phyloP scores from a whole-genome alignment of 2,888 invertebrate genomes.

The Osedax frankpressi region DNA sequence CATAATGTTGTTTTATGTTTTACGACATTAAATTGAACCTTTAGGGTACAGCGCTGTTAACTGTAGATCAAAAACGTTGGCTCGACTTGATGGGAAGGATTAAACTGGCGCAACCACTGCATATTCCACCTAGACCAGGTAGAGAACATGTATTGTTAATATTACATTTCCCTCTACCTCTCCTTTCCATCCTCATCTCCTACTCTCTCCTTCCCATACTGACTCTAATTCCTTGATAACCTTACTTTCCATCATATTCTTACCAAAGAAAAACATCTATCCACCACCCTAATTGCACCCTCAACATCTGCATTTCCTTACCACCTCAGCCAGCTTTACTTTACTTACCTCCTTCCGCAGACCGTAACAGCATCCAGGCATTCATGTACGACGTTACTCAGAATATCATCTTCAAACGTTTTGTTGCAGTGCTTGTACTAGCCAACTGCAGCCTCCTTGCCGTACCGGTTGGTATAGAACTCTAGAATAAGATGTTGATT shows the following conservation, averaged over 20 bases:
- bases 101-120: slow-evolving; percentile 95
- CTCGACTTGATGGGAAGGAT: slow-evolving; percentile 94
- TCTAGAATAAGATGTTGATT: not conserved
- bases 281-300: too few species aligned
- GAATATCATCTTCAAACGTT: slow-evolving; percentile 82
- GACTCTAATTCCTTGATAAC: too few species aligned
- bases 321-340: too few species aligned
- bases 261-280: too few species aligned
- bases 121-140: slow-evolving; percentile 80
- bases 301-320: too few species aligned
- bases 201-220: too few species aligned
- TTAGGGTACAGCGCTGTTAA: slow-evolving; percentile 82
- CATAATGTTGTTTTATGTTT: too few species aligned
- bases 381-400: slow-evolving; percentile 96
- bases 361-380: slow-evolving; percentile 75
- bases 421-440: slow-evolving; percentile 82
- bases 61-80: slow-evolving; percentile 97
- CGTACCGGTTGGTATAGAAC: slow-evolving; percentile 73
- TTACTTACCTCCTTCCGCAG: too few species aligned
- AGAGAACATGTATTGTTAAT: too few species aligned
- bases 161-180: too few species aligned
- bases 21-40: not conserved
- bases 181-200: too few species aligned
- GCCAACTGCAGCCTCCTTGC: slow-evolving; percentile 79
- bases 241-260: too few species aligned